These are phyloP conservation scores for Coelopa pilipes DNA, from an alignment of 2,888 invertebrate genomes.

Conservation along the genomic window DNA sequence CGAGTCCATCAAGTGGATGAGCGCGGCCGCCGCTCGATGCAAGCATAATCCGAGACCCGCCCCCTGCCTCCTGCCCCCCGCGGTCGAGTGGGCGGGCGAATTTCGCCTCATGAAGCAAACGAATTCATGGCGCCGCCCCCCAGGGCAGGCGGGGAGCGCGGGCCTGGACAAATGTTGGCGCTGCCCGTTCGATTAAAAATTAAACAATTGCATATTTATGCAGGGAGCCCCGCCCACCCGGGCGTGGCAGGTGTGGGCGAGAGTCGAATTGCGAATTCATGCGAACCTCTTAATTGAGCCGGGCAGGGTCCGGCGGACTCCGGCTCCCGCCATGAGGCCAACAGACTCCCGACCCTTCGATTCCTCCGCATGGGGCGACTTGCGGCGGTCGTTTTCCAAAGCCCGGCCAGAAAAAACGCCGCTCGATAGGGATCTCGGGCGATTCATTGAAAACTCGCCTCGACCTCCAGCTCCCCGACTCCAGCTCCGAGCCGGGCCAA, in stretches of 20 bases:
- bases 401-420: too few relatives aligned
- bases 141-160: background rate
- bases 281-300: constrained; percentile 14
- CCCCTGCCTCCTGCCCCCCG: too few relatives aligned
- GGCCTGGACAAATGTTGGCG: constrained; percentile 9
- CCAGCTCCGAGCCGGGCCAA: too few relatives aligned
- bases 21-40: background rate
- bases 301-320: background rate
- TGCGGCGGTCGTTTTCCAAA: too few relatives aligned
- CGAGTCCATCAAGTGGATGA: background rate
- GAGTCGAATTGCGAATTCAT: constrained; percentile 14
- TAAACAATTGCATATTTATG: constrained; percentile 13
- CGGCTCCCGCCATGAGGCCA: too few relatives aligned
- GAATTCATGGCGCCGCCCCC: constrained; percentile 3
- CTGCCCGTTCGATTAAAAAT: constrained; percentile 21
- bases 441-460: too few relatives aligned
- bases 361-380: too few relatives aligned
- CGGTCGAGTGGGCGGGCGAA: background rate
- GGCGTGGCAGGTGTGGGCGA: background rate
- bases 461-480: too few relatives aligned
- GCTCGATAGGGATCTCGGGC: too few relatives aligned
- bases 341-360: too few relatives aligned
- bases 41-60: constrained; percentile 7
- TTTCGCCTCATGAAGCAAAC: background rate
- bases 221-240: background rate